Percentiles rank a stretch among this genome's conserved stretches.
These are phyloP conservation scores for Cynopterus sphinx DNA, from an alignment of 2,797 vertebrate species.

Conservation along the genomic window DNA sequence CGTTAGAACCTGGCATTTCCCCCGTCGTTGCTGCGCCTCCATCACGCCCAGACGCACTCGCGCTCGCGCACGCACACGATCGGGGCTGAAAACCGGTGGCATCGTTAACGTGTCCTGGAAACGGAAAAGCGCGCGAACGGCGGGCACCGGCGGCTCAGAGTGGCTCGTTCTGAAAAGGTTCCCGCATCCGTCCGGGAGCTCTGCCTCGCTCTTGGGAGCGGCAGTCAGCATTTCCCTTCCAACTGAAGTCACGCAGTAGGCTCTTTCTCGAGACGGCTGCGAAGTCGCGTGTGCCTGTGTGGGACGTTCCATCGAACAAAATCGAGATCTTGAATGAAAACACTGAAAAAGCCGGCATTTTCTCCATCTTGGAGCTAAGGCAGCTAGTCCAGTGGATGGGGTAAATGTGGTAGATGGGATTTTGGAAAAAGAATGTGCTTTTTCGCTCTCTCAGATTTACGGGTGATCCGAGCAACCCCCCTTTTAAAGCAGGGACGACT, in stretches of 20 bases:
- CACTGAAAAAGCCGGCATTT: background rate
- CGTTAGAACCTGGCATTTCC: slow-evolving; percentile 53
- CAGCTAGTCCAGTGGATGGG: background rate
- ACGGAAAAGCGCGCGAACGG: slow-evolving; percentile 66
- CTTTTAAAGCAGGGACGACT: background rate
- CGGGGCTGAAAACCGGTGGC: slow-evolving; percentile 66
- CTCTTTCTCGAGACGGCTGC: slow-evolving; percentile 50
- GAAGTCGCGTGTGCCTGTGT: background rate
- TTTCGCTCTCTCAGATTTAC: background rate
- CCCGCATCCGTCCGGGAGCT: slow-evolving; percentile 46
- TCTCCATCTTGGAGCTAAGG: background rate
- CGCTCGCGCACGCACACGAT: background rate
- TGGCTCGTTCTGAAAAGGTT: slow-evolving; percentile 68
- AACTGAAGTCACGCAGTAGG: slow-evolving; percentile 53
- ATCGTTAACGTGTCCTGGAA: slow-evolving; percentile 69
- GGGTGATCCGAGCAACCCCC: background rate
- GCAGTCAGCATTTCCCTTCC: slow-evolving; percentile 61
- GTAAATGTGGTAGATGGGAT: background rate
- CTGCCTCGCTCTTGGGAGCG: slow-evolving; percentile 71
- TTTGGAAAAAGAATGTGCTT: background rate
- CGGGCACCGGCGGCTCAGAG: slow-evolving; percentile 30
- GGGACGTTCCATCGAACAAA: background rate
- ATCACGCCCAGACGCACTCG: background rate
- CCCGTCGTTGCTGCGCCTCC: slow-evolving; percentile 62
- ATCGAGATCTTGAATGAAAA: slow-evolving; percentile 43